Evolutionary conservation across 2,888 invertebrate species (phyloP).

Genomic region (Salticus scenicus): DNA sequence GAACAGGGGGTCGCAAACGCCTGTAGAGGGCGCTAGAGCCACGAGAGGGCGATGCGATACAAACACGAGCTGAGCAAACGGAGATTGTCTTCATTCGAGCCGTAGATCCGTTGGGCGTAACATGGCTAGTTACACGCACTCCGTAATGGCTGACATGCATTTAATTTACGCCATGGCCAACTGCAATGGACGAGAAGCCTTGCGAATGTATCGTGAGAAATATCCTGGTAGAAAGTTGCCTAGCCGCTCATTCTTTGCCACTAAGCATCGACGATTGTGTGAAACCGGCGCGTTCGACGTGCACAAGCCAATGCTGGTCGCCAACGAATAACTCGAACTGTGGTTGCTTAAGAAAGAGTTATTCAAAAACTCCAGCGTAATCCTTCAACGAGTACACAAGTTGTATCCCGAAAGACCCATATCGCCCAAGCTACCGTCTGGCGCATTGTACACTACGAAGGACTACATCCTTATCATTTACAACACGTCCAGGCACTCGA

Average conservation of each 20-base stretch:
- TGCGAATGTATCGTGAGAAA: not conserved
- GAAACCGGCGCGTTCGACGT: not conserved
- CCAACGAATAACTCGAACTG: not conserved
- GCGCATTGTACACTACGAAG: not conserved
- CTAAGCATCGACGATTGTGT: not conserved
- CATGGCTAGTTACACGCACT: not conserved
- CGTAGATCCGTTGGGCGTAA: not conserved
- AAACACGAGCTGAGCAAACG: not conserved
- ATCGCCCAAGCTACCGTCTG: not conserved
- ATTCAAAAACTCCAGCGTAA: not conserved
- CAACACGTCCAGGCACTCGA: not conserved
- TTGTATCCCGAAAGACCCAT: not conserved
- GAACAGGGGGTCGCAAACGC: conserved; percentile 10
- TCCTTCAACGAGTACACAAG: not conserved
- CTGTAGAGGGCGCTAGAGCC: not conserved
- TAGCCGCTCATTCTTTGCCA: not conserved
- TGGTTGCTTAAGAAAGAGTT: not conserved
- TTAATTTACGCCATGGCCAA: not conserved
- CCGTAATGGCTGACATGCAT: not conserved
- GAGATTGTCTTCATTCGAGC: not conserved
- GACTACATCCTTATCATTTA: conserved; percentile 11
- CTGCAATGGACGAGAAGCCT: not conserved
- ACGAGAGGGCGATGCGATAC: not conserved
- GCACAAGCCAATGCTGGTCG: conserved; percentile 11
- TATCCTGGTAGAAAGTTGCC: not conserved